Evolutionary conservation across 2,888 invertebrate species (phyloP).

Genomic region (Muscina levida): DNA sequence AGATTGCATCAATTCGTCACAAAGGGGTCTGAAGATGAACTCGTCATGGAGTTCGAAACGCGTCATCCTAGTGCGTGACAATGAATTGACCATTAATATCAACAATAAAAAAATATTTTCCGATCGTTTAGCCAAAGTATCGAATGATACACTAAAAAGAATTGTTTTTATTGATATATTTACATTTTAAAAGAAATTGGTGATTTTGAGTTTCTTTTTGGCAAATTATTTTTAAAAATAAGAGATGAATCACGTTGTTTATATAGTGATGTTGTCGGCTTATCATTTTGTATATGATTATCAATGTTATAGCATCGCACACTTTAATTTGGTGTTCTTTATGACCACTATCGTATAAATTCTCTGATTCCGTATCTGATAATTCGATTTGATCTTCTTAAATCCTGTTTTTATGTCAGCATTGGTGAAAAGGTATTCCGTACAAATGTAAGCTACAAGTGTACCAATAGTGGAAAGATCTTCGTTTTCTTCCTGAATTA

Average conservation of each 20-base stretch:
- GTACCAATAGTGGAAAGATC: conserved; percentile 11
- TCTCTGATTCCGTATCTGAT: conserved; percentile 36
- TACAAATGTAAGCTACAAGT: conserved; percentile 11
- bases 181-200: background rate
- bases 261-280: background rate
- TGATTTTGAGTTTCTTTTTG: background rate
- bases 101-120: no score
- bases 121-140: no score
- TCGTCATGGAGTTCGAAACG: no score
- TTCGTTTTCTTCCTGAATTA: conserved; percentile 27
- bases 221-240: no score
- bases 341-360: conserved; percentile 40
- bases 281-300: no score
- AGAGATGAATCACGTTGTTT: background rate
- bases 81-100: no score
- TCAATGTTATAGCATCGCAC: conserved; percentile 18
- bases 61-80: no score
- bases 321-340: conserved; percentile 38
- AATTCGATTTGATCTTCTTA: conserved; percentile 38
- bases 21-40: no score
- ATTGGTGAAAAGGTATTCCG: conserved; percentile 12
- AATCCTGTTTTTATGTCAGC: conserved; percentile 28
- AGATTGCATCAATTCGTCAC: no score
- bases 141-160: no score
- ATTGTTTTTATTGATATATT: background rate